Base-by-base conservation (phyloP, 1,140 invertebrate species). In the Nasonia longicornis region DNA sequence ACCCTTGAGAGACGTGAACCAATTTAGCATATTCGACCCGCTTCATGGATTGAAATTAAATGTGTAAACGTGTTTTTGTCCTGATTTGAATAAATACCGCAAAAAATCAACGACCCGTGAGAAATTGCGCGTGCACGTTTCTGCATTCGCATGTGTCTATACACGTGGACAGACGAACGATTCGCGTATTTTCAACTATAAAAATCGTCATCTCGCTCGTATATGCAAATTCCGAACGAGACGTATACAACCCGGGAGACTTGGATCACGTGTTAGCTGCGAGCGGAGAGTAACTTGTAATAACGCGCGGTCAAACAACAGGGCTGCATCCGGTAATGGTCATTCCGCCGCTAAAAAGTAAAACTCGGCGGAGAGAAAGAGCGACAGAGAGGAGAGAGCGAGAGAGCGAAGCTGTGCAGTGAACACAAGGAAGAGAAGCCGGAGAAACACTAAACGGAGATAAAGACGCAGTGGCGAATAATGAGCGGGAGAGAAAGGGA, bases 401-500 rank as follows among this genome's bases (percentile, higher is more conserved):
- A 58, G 16, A 58, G 52, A 16, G 20, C 20, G 52, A 7, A n/a
- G 16, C 35, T 45, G 75, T 22, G 22, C 10, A 7, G 66, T 16
- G 48, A 58, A 29, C 10, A 26, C 22, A 58, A 78, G 38, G 38
- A 14, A 45, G 31, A 63, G 35, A 26, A 70, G 35, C 3, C 26
- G 29, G 48, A 52, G 63, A 73, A 38, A 69, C 29, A 10, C 75
- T 82, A 77, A 82, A 77, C 80, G 80, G 38, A 73, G 75, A 82
- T 82, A 82, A 82, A 82, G 80, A 77, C 29, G 80, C 75, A 66
- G 69, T 73, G 80, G 74, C 69, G 75, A 77, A 77, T 77, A 82
- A 81, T 77, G 52, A 77, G 80, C 31, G 11, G 42, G 22, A 42
- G 45, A 38, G 69, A 79, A 52, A 64, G n/a, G 16, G 67, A 29